A percentile compares a stretch with the other conserved stretches of the same genome.
These are phyloP conservation scores for Drosophila jambulina DNA, from an alignment of 1,140 invertebrate species.

Conservation along the genomic window DNA sequence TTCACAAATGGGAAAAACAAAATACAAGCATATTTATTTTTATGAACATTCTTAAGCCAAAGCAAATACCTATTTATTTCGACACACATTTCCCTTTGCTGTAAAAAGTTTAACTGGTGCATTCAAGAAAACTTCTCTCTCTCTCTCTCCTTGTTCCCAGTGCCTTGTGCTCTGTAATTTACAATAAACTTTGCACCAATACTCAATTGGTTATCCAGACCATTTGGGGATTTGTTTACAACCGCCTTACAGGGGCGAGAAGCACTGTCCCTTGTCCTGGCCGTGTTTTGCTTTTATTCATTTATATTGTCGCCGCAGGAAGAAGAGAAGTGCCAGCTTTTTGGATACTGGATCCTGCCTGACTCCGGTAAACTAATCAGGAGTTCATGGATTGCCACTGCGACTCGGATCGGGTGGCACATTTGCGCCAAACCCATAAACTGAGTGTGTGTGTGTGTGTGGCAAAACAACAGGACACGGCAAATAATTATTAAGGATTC, in stretches of 20 bases:
- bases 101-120: not conserved
- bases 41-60: not conserved
- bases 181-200: not conserved
- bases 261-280: conserved; percentile 13
- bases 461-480: conserved; percentile 16
- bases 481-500: conserved; percentile 38
- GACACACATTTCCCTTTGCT: not conserved
- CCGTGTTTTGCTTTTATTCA: conserved; percentile 21
- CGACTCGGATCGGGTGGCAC: conserved; percentile 8
- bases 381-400: conserved; percentile 23
- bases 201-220: not conserved
- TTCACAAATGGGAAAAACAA: not conserved
- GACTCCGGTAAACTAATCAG: conserved; percentile 39
- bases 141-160: not conserved
- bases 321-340: not conserved
- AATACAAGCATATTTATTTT: not conserved
- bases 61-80: not conserved
- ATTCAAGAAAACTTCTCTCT: not conserved
- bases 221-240: conserved; percentile 15
- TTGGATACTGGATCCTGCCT: not conserved
- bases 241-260: conserved; percentile 17
- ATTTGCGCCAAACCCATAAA: conserved; percentile 27
- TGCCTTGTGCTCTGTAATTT: not conserved
- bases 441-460: conserved; percentile 1
- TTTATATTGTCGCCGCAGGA: conserved; percentile 27